These are phyloP conservation scores for Caenorhabditis tropicalis DNA, from an alignment of 1,140 invertebrate genomes.

Conservation along the genomic window DNA sequence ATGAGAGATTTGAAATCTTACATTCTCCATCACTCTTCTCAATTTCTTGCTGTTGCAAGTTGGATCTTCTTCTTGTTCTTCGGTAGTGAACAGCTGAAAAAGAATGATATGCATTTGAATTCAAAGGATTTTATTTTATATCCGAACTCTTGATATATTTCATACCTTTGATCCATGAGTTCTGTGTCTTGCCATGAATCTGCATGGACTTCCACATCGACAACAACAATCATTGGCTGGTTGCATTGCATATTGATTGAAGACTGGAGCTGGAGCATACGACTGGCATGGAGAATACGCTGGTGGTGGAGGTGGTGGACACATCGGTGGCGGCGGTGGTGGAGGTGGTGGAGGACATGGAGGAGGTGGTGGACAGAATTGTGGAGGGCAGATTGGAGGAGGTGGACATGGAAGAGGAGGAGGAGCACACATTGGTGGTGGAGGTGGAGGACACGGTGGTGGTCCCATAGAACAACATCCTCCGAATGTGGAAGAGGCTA, in stretches of 20 bases:
- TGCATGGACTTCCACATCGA: slow-evolving; percentile 65
- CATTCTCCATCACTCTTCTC: slow-evolving; percentile 65
- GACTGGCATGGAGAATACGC: slow-evolving; percentile 47
- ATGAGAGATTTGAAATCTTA: slow-evolving; percentile 44
- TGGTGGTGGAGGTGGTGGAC: slow-evolving; percentile 57
- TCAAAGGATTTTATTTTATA: too few relatives aligned
- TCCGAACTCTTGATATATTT: background rate
- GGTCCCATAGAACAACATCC: slow-evolving; percentile 19
- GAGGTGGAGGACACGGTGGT: slow-evolving; percentile 38
- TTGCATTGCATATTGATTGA: slow-evolving; percentile 53
- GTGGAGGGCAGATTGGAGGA: slow-evolving; percentile 50
- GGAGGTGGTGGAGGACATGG: slow-evolving; percentile 55
- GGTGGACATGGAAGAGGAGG: slow-evolving; percentile 41
- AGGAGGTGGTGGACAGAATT: slow-evolving; percentile 57
- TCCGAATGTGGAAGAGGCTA: slow-evolving; percentile 25
- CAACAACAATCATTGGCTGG: slow-evolving; percentile 65
- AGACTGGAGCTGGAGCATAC: slow-evolving; percentile 60
- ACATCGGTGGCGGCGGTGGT: slow-evolving; percentile 59
- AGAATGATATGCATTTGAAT: background rate
- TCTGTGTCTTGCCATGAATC: slow-evolving; percentile 61
- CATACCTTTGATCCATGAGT: slow-evolving; percentile 64
- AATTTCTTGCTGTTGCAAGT: slow-evolving; percentile 70
- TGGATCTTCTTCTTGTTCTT: slow-evolving; percentile 67
- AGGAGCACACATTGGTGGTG: slow-evolving; percentile 51
- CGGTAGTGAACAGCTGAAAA: slow-evolving; percentile 62